phyloP scores from a whole-genome alignment of 2,113 vertebrate species.

The Heterochromis multidens region DNA sequence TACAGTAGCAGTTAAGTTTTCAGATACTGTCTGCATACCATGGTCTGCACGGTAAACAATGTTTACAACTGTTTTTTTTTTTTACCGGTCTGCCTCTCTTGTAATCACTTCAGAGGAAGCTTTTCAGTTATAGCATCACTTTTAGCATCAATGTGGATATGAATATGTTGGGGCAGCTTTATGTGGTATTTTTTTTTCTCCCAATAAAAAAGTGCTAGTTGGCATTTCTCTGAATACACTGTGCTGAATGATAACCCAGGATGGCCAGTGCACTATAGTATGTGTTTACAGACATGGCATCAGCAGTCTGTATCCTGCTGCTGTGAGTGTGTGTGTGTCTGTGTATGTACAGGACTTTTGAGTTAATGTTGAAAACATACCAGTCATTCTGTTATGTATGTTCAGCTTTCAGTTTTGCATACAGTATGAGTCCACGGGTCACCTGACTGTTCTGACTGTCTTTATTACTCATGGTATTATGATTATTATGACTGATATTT shows the following conservation, averaged over 20 bases:
- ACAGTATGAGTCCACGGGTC: background rate
- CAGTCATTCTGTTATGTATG: background rate
- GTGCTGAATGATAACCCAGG: background rate
- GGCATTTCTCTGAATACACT: background rate
- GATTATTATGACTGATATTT: constrained; percentile 13
- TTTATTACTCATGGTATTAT: constrained; percentile 8
- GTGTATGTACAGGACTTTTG: background rate
- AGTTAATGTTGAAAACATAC: background rate
- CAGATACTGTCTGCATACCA: background rate
- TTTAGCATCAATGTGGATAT: background rate
- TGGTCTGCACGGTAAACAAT: constrained; percentile 14
- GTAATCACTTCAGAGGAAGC: background rate
- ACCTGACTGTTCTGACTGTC: background rate
- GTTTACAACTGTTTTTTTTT: constrained; percentile 56
- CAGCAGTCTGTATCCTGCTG: background rate
- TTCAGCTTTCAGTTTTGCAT: background rate
- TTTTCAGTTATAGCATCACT: background rate
- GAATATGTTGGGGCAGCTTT: background rate
- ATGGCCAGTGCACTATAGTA: background rate
- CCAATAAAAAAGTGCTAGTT: background rate
- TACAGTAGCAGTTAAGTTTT: background rate
- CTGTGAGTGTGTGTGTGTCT: background rate
- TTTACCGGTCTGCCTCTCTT: background rate
- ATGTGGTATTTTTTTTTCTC: rapidly evolving
- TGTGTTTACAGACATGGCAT: background rate